Evolutionary conservation across 2,113 vertebrate genomes (phyloP).

Genomic region (Stomatorhinus ivindoensis): DNA sequence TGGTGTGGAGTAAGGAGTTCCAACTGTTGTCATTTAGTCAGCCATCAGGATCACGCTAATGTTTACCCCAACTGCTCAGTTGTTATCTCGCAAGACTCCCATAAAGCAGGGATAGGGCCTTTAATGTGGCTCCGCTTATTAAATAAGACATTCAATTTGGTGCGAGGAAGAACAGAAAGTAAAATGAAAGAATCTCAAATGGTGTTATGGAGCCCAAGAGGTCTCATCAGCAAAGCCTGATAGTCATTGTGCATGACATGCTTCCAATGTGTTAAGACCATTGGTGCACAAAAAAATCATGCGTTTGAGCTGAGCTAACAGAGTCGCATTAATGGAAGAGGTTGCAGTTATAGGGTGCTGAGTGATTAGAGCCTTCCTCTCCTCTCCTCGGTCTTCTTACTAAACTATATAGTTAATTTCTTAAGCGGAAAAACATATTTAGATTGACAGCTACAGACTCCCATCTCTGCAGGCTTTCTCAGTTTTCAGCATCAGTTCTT

Average conservation of each 20-base stretch:
- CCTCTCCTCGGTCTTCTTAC: background rate
- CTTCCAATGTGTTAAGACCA: background rate
- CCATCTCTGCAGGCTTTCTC: background rate
- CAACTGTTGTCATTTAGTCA: background rate
- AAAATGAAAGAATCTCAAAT: background rate
- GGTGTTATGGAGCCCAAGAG: background rate
- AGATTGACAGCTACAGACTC: background rate
- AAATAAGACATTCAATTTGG: background rate
- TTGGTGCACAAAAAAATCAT: background rate
- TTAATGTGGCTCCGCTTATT: background rate
- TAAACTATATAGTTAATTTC: background rate
- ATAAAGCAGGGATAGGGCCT: background rate
- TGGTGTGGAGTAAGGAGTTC: background rate
- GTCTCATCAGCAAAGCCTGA: background rate
- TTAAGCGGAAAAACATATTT: background rate
- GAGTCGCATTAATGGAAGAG: background rate
- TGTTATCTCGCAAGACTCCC: background rate
- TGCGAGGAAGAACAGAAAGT: background rate
- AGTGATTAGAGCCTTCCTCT: background rate
- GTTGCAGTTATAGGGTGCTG: background rate
- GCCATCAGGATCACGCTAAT: background rate
- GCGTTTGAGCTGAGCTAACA: background rate
- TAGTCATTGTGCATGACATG: background rate
- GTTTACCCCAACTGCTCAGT: background rate
- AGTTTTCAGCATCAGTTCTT: background rate